Evolutionary conservation across 2,113 vertebrate genomes (phyloP).

Genomic region (Neotoma lepida): DNA sequence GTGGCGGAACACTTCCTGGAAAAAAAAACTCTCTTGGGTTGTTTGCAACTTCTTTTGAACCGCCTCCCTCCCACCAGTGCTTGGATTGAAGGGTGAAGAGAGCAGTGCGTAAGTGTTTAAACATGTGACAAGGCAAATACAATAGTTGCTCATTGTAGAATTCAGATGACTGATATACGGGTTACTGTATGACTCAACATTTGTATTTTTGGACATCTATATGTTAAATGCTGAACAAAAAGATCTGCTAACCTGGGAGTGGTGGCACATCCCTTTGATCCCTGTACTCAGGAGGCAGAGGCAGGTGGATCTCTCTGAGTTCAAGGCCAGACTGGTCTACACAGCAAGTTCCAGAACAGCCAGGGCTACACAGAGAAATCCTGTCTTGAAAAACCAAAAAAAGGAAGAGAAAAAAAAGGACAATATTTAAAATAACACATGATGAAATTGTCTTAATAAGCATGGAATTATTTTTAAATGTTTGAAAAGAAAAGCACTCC

Average conservation of each 20-base stretch:
- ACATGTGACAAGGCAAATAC: not conserved
- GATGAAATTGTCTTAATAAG: not conserved
- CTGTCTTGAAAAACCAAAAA: not conserved
- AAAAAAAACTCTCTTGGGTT: not conserved
- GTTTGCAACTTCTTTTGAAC: conserved; percentile 27
- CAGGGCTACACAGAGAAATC: not conserved
- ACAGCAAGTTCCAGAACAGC: not conserved
- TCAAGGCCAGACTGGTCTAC: not conserved
- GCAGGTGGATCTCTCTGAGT: not conserved
- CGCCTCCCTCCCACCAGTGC: not conserved
- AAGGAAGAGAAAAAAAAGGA: too few species aligned
- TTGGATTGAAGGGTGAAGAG: not conserved
- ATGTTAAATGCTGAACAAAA: conserved; percentile 10
- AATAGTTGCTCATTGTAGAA: conserved; percentile 2
- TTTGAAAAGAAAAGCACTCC: not conserved
- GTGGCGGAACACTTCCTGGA: conserved; percentile 52
- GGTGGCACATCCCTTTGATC: not conserved
- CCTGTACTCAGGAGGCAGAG: not conserved
- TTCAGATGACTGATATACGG: not conserved
- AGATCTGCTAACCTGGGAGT: not conserved
- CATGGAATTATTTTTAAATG: not conserved
- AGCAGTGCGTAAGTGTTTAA: not conserved
- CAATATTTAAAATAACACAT: not conserved
- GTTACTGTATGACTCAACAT: not conserved
- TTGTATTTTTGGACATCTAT: conserved; percentile 20